phyloP scores from a whole-genome alignment of 2,113 vertebrate genomes.

The Mormoops blainvillei region DNA sequence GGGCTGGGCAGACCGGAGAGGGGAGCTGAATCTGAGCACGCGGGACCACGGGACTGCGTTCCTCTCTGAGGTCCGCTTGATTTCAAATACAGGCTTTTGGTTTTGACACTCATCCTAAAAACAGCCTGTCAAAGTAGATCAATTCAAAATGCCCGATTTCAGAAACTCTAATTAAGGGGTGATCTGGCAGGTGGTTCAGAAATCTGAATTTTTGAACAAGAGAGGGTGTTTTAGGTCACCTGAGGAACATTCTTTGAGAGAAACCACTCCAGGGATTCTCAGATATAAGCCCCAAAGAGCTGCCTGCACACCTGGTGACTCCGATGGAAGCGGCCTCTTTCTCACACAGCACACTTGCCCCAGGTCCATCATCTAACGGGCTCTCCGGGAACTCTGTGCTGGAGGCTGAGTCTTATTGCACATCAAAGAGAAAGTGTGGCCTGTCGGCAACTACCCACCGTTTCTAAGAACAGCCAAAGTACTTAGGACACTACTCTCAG shows the following conservation, averaged over 20 bases:
- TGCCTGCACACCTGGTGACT: neutral
- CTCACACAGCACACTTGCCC: neutral
- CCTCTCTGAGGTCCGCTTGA: neutral
- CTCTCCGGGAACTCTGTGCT: neutral
- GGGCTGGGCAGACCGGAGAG: neutral
- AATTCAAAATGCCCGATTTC: neutral
- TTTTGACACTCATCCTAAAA: neutral
- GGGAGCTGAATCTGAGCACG: rapidly evolving
- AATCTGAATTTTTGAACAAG: neutral
- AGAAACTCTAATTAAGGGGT: neutral
- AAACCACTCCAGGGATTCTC: neutral
- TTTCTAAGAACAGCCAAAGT: neutral
- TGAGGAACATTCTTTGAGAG: neutral
- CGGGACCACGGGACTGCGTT: neutral
- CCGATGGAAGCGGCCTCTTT: neutral
- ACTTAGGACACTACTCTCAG: neutral
- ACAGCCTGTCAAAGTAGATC: neutral
- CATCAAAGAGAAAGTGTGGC: neutral
- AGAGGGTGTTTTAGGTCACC: neutral
- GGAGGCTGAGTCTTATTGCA: neutral
- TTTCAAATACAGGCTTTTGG: neutral
- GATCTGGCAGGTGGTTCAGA: neutral
- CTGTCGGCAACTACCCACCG: neutral
- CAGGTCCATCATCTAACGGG: neutral
- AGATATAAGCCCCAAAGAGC: neutral